Evolutionary conservation across 2,888 invertebrate species (phyloP), one percentile per base, ranked within the genome.

Genomic region (Amiota mariae): DNA sequence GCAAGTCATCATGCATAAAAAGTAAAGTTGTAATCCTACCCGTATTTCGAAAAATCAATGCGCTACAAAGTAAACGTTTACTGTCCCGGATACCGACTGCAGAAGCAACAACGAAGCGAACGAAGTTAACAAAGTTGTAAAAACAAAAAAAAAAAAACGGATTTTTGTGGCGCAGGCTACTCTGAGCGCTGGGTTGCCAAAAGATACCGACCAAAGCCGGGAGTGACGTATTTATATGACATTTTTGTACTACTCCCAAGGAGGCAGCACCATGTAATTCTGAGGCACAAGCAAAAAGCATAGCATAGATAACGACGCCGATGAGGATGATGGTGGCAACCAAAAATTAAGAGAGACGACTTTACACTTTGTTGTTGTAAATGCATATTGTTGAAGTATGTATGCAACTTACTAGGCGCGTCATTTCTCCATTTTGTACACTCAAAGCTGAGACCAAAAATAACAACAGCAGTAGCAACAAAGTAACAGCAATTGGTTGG

Each of bases 11-110:
- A 36, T 36, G 4, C 36, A 4, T 36, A 36, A 36, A 36, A 36
- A 36, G 36, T 36, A 36, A 36, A 4, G 36, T 36, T 36, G 36
- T 36, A 36, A 36, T 36, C 8, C 36, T 36, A 6, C 36, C 8
- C 6, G 36, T 36, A 36, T 74, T 76, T 81, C 82, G 84, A 81
- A 85, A 85, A 83, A 85, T 83, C 85, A 86, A 78, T 79, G 76
- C 86, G 85, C 87, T 85, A 85, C 87, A 85, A 85, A 85, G 85
- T 85, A 85, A 84, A 79, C 87, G 86, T 81, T 85, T 85, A 87
- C 85, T 85, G 87, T 87, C 87, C 85, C 84, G 79, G 81, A 87
- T 87, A 78, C 81, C 77, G 77, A 86, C 85, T 85, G 84, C 84
- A 77, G 73, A 61, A 51, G 15, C n/a, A 20, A 47, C 13, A 13